Base-by-base conservation (phyloP, 2,113 vertebrate genomes). In the Falcunculus frontatus region DNA sequence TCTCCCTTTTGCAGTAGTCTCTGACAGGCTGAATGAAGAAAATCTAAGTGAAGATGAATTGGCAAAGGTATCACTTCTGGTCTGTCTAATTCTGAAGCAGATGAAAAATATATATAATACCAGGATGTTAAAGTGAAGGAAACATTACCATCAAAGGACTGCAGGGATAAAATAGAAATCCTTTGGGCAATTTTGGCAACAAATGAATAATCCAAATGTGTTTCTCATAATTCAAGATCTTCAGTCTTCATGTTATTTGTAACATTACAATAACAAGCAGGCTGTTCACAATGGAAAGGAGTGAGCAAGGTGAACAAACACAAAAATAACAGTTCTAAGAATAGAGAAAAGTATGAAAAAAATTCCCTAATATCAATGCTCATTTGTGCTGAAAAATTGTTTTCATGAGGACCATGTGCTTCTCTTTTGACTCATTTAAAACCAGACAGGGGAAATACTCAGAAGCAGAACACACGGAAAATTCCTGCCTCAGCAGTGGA, bases 21-120 rank as follows among this genome's bases (percentile, higher is more conserved):
- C 94, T 98, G 98, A 98, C 98, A 98, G 95, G 62, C 88, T 95
- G 97, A 80, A 91, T 97, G 97, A 96, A 98, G 97, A 97, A 98
- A 97, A 95, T 73, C 49, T 96, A 97, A 97, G 95, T 92, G 94
- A 98, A 98, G 98, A 98, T 97, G 98, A 98, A 98, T 98, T 97
- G 97, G 93, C 90, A 97, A 93, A 90, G 67, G 95, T 84, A 96
- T 95, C 91, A 59, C 86, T 97, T 97, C 96, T 96, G 91, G 87
- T 97, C 94, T 96, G 93, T 86, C 95, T 98, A 97, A 98, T 97
- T 97, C 97, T 93, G 86, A 90, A 96, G 95, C 85, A 89, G 94
- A 97, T 98, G 97, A 98, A 98, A 97, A 98, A 98, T 97, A 96
- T 96, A 96, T 96, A 96, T 89, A 97, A 97, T 97, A 97, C 91